Evolutionary conservation across 2,888 invertebrate species (phyloP).

Genomic region (Rhagophthalmus giganteus): DNA sequence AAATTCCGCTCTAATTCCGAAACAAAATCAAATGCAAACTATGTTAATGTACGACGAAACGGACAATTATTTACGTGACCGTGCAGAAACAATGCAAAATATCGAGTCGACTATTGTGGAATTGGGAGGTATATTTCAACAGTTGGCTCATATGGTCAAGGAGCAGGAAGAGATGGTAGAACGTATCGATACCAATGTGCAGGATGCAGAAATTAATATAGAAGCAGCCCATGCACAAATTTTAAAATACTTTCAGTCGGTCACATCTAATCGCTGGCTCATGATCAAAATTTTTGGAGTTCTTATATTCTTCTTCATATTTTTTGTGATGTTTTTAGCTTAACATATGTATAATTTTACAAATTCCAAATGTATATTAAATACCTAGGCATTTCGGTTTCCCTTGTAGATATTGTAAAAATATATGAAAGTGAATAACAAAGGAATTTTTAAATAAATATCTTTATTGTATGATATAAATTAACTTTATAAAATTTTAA

Average conservation of each 20-base stretch:
- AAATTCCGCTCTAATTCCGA: slow-evolving; percentile 57
- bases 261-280: slow-evolving; percentile 96
- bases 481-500: background rate
- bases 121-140: slow-evolving; percentile 97
- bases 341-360: slow-evolving; percentile 35
- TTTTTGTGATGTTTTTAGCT: slow-evolving; percentile 97
- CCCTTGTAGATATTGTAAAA: background rate
- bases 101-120: slow-evolving; percentile 99
- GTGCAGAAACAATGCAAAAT: slow-evolving; percentile 98
- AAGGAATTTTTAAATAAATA: background rate
- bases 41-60: slow-evolving; percentile 81
- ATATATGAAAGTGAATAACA: background rate
- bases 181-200: slow-evolving; percentile 95
- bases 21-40: slow-evolving; percentile 60
- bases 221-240: slow-evolving; percentile 98
- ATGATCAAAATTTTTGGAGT: slow-evolving; percentile 99
- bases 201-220: slow-evolving; percentile 93
- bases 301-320: slow-evolving; percentile 97
- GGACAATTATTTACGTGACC: slow-evolving; percentile 86
- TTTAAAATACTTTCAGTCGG: slow-evolving; percentile 95
- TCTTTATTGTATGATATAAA: background rate
- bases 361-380: too few species aligned
- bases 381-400: background rate
- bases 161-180: slow-evolving; percentile 98
- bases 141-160: slow-evolving; percentile 94